Conservation (phyloP, 2,888 invertebrate species). For the Anthophora plumipes region DNA sequence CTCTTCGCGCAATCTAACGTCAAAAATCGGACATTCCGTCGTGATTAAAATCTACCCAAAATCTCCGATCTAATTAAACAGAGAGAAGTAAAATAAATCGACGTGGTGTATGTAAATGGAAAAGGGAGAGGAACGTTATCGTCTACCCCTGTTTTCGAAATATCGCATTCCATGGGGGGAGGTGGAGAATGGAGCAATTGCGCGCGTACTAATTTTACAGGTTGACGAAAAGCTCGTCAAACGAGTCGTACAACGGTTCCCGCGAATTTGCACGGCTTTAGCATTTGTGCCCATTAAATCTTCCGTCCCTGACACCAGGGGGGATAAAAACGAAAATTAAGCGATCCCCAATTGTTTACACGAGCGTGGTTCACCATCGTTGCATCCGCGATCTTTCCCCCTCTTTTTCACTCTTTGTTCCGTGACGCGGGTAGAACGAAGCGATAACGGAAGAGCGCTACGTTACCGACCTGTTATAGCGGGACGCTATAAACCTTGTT, state of each 20-base stretch:
- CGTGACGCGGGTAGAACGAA: no score
- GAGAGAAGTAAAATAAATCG: neutral
- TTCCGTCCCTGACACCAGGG: slow-evolving; percentile 24
- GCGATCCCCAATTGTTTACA: slow-evolving; percentile 77
- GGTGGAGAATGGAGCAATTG: neutral
- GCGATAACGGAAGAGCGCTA: slow-evolving; percentile 13
- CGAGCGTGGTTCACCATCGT: slow-evolving; percentile 67
- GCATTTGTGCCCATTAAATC: slow-evolving; percentile 50
- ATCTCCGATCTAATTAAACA: no score
- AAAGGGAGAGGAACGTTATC: neutral
- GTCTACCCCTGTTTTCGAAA: neutral
- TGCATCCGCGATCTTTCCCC: slow-evolving; percentile 63
- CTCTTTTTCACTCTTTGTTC: slow-evolving; percentile 49
- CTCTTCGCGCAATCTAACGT: no score
- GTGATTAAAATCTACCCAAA: no score
- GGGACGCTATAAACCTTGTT: neutral
- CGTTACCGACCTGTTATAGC: slow-evolving; percentile 73
- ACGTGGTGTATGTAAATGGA: neutral
- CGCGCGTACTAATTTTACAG: slow-evolving; percentile 12
- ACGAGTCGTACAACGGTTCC: slow-evolving; percentile 22
- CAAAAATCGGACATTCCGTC: no score
- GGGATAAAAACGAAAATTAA: slow-evolving; percentile 77
- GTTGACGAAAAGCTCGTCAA: slow-evolving; percentile 30
- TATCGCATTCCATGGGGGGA: neutral
- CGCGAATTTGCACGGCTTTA: slow-evolving; percentile 29